Evolutionary conservation across 2,888 invertebrate species (phyloP).

Genomic region (Lepidonotus clava): DNA sequence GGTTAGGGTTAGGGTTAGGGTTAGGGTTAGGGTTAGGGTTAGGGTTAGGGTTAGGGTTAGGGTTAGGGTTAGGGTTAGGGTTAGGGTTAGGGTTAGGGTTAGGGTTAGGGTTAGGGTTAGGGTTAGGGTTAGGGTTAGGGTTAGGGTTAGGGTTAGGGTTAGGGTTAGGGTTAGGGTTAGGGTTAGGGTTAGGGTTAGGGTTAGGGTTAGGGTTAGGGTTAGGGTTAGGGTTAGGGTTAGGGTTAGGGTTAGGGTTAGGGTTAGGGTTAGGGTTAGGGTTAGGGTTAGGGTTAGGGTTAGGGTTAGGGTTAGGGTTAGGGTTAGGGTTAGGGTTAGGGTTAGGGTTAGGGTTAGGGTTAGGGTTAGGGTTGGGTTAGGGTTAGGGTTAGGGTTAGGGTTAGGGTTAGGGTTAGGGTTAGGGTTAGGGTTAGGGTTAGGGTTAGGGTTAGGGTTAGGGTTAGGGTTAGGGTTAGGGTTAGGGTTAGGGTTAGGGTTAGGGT

Average conservation of each 20-base stretch:
- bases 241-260: conserved; percentile 65
- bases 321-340: conserved; percentile 61
- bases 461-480: conserved; percentile 62
- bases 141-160: conserved; percentile 57
- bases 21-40: conserved; percentile 63
- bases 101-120: conserved; percentile 56
- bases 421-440: conserved; percentile 61
- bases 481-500: conserved; percentile 62
- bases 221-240: conserved; percentile 62
- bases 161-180: conserved; percentile 54
- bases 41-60: conserved; percentile 64
- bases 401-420: conserved; percentile 62
- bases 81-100: conserved; percentile 65
- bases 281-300: conserved; percentile 61
- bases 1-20: conserved; percentile 64
- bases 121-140: conserved; percentile 60
- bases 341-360: conserved; percentile 62
- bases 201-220: conserved; percentile 62
- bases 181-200: conserved; percentile 59
- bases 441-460: conserved; percentile 64
- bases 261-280: conserved; percentile 63
- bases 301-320: conserved; percentile 60
- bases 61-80: conserved; percentile 59
- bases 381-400: conserved; percentile 63
- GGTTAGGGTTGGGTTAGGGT: conserved; percentile 64